These are phyloP conservation scores for Ips nitidus DNA, from an alignment of 1,140 invertebrate genomes.

Conservation along the genomic window DNA sequence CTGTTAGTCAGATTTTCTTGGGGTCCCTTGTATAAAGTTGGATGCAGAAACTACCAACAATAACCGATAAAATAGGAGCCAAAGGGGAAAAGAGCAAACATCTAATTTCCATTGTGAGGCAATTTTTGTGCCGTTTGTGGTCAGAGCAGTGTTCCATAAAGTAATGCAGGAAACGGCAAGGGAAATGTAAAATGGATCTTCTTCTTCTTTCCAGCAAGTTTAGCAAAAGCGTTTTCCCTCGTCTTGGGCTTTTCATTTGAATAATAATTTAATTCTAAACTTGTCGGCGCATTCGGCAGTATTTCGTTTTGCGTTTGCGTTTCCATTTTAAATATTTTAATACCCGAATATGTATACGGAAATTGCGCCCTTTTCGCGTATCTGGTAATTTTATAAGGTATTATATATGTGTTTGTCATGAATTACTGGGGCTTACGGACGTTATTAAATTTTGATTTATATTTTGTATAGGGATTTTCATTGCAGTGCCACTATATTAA, in stretches of 20 bases:
- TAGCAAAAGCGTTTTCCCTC: slow-evolving; percentile 27
- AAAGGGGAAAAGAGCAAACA: slow-evolving; percentile 23
- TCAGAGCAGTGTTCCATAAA: slow-evolving; percentile 42
- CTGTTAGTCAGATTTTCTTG: too few species aligned
- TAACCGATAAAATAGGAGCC: slow-evolving; percentile 14
- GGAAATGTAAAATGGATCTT: slow-evolving; percentile 41
- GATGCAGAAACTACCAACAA: background rate
- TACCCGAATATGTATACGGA: slow-evolving; percentile 38
- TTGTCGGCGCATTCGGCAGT: slow-evolving; percentile 41
- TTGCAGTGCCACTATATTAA: too few species aligned
- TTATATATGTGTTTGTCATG: slow-evolving; percentile 24
- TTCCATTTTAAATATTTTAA: slow-evolving; percentile 47
- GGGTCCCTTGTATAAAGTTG: too few species aligned
- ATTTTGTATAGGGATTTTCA: slow-evolving; percentile 1
- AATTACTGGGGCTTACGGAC: slow-evolving; percentile 19
- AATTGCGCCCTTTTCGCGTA: slow-evolving; percentile 27
- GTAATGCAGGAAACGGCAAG: slow-evolving; percentile 40
- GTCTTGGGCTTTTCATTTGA: slow-evolving; percentile 42
- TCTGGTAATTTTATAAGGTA: slow-evolving; percentile 27
- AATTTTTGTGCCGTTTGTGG: slow-evolving; percentile 31
- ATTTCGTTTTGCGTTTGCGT: slow-evolving; percentile 41
- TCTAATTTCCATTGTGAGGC: slow-evolving; percentile 28
- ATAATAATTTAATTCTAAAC: slow-evolving; percentile 48
- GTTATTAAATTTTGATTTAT: slow-evolving; percentile 32
- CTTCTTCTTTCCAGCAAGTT: slow-evolving; percentile 20